Percentiles rank a stretch among this genome's conserved stretches.
phyloP scores from a whole-genome alignment of 2,113 vertebrate species.

The Plecotus auritus region DNA sequence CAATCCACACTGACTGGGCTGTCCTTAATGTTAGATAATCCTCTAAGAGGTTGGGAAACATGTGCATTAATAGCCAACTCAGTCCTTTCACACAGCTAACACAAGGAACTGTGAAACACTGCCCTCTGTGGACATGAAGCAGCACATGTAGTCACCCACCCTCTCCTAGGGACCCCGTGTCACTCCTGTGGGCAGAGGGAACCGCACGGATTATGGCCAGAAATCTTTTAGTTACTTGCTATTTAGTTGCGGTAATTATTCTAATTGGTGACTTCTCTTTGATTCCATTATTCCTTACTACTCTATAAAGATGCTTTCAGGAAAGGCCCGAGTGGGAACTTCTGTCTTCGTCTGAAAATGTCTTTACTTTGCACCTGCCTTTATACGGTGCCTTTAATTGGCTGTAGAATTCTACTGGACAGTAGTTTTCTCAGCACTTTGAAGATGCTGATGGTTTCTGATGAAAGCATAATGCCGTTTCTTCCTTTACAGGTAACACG shows the following conservation, averaged over 20 bases:
- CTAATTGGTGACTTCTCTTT: background rate
- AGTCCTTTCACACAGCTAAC: background rate
- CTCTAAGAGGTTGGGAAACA: background rate
- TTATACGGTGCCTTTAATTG: background rate
- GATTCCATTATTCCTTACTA: background rate
- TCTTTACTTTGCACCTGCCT: conserved; percentile 12
- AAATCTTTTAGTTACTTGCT: background rate
- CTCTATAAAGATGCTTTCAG: background rate
- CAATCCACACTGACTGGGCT: too few relatives aligned
- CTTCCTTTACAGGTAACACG: background rate
- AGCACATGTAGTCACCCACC: background rate
- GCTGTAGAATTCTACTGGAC: background rate
- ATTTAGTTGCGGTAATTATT: background rate
- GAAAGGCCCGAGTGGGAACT: background rate
- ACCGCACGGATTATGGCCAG: background rate
- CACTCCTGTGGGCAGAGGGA: background rate
- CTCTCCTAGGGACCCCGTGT: background rate
- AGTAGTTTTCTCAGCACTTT: background rate
- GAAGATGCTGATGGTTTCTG: background rate
- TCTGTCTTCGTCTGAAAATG: background rate
- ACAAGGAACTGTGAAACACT: background rate
- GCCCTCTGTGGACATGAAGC: background rate
- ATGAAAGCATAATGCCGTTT: background rate
- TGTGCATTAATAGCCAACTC: background rate
- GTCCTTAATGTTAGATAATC: too few relatives aligned